Conservation (phyloP, 2,113 vertebrate species). For the Menidia beryllina region DNA sequence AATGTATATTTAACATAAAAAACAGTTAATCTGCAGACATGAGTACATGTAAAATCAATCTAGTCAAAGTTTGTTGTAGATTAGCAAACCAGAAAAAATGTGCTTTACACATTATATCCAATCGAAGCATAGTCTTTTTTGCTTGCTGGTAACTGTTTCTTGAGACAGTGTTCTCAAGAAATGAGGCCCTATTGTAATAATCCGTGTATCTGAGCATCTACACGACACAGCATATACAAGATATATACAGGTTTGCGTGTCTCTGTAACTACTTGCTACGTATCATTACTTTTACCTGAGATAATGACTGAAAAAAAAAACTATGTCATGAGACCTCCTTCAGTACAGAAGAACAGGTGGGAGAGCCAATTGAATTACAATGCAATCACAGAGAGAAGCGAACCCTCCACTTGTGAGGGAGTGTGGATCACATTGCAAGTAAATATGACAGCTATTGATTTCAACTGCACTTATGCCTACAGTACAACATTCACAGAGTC, state of each 20-base stretch:
- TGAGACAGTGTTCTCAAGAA: not conserved
- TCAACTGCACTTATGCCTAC: conserved; percentile 48
- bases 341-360: conserved; percentile 31
- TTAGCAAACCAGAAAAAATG: too few relatives aligned
- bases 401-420: conserved; percentile 23
- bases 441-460: conserved; percentile 70
- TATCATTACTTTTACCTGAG: conserved; percentile 47
- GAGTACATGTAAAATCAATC: too few relatives aligned
- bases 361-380: conserved; percentile 63
- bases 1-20: too few relatives aligned
- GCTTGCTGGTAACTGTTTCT: not conserved
- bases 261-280: conserved; percentile 7
- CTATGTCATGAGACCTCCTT: conserved; percentile 19
- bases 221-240: conserved; percentile 38
- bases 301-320: conserved; percentile 30
- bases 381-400: conserved; percentile 38
- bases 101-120: not conserved
- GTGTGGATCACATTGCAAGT: conserved; percentile 54
- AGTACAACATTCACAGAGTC: conserved; percentile 19
- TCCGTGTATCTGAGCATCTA: conserved; percentile 32
- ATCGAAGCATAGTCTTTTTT: not conserved
- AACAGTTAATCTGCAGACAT: not conserved
- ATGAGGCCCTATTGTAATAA: conserved; percentile 31
- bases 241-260: conserved; percentile 36
- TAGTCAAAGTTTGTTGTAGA: too few relatives aligned